Percentiles rank a stretch among this genome's conserved stretches.
phyloP scores from a whole-genome alignment of 2,888 invertebrate species.

The Dolichopus griseipennis region DNA sequence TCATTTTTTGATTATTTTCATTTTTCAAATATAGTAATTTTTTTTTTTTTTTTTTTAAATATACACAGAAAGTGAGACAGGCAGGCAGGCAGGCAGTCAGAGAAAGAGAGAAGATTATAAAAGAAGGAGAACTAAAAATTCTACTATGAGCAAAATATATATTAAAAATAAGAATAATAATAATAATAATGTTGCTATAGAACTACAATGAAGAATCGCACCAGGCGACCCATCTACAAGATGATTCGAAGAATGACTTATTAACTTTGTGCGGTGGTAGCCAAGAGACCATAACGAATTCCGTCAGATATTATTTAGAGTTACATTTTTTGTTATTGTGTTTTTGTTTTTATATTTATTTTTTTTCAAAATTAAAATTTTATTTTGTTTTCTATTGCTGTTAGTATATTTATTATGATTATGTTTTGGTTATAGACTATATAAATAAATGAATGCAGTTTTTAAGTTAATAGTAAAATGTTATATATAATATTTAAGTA shows the following conservation, averaged over 20 bases:
- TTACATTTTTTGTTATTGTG: no score
- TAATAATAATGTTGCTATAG: neutral
- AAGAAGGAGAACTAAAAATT: neutral
- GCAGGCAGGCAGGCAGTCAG: no score
- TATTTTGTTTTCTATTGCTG: neutral
- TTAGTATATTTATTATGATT: neutral
- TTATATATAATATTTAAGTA: no score
- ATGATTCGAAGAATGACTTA: slow-evolving; percentile 25
- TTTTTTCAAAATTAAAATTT: neutral
- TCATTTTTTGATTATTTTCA: neutral
- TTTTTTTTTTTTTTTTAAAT: no score
- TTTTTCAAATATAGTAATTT: slow-evolving; percentile 2
- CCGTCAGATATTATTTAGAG: slow-evolving; percentile 8
- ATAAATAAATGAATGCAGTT: neutral
- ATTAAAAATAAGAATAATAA: no score
- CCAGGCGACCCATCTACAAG: slow-evolving; percentile 7
- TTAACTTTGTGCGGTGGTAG: slow-evolving; percentile 27
- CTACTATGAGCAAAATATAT: neutral
- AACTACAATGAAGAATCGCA: slow-evolving; percentile 6
- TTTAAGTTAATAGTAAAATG: no score
- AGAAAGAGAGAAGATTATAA: no score
- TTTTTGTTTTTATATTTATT: neutral
- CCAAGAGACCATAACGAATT: slow-evolving; percentile 27
- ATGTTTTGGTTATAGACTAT: neutral
- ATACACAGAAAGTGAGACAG: no score